phyloP scores from a whole-genome alignment of 2,888 invertebrate genomes.

The Cataglyphis altisquamis region DNA sequence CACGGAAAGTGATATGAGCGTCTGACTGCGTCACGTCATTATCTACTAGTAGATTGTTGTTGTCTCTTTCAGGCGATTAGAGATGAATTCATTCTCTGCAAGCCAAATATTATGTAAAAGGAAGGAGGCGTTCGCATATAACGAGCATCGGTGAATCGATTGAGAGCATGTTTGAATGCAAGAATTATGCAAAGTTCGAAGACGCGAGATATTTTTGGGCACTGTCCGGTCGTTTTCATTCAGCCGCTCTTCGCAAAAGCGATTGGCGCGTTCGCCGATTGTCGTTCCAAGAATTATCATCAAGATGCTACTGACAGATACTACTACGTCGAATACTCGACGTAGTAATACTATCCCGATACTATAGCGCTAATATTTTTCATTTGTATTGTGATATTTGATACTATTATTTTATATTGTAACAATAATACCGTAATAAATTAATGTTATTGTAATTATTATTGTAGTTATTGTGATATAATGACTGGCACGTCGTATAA shows the following conservation, averaged over 20 bases:
- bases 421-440: neutral
- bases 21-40: slow-evolving; percentile 29
- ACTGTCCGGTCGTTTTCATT: slow-evolving; percentile 62
- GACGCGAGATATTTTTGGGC: slow-evolving; percentile 30
- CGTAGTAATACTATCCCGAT: neutral
- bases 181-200: slow-evolving; percentile 25
- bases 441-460: neutral
- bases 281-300: slow-evolving; percentile 61
- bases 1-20: slow-evolving; percentile 6
- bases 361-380: neutral
- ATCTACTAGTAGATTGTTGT: slow-evolving; percentile 13
- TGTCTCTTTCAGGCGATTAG: slow-evolving; percentile 17
- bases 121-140: neutral
- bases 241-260: slow-evolving; percentile 44
- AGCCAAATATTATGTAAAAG: slow-evolving; percentile 48
- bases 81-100: slow-evolving; percentile 16
- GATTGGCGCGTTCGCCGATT: slow-evolving; percentile 8
- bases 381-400: neutral
- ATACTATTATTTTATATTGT: neutral
- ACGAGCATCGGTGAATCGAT: slow-evolving; percentile 35
- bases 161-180: neutral
- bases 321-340: neutral
- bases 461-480: neutral
- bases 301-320: neutral
- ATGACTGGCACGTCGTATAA: neutral